phyloP scores from a whole-genome alignment of 2,113 vertebrate genomes.

The Equus przewalskii region DNA sequence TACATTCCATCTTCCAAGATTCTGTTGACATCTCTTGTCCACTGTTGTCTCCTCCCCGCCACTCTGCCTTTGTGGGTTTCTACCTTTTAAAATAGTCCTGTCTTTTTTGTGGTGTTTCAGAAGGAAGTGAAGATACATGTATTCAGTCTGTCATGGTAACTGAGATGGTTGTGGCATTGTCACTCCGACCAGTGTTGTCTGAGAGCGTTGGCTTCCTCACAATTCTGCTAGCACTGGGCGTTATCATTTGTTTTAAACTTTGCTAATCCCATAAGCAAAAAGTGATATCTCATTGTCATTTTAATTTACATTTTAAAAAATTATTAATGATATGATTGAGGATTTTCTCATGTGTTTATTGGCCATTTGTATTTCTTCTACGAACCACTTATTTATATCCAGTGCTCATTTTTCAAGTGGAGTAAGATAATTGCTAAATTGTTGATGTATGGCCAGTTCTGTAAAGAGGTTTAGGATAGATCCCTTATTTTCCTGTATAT shows the following conservation, averaged over 20 bases:
- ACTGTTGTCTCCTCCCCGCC: background rate
- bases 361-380: background rate
- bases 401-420: slow-evolving; percentile 11
- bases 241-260: slow-evolving; percentile 16
- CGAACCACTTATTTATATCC: background rate
- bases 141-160: background rate
- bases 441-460: background rate
- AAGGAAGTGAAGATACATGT: background rate
- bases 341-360: background rate
- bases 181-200: background rate
- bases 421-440: background rate
- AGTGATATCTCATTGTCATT: background rate
- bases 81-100: background rate
- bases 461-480: background rate
- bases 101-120: slow-evolving; percentile 5
- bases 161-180: background rate
- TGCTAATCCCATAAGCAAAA: background rate
- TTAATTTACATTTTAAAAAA: background rate
- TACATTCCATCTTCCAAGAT: background rate
- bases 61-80: background rate
- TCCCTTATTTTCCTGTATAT: background rate
- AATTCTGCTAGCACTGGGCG: background rate
- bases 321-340: background rate
- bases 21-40: background rate
- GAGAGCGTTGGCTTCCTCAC: background rate